Evolutionary conservation across 2,888 invertebrate genomes (phyloP), one percentile per base, ranked within the genome.

Genomic region (Apamea crenata): DNA sequence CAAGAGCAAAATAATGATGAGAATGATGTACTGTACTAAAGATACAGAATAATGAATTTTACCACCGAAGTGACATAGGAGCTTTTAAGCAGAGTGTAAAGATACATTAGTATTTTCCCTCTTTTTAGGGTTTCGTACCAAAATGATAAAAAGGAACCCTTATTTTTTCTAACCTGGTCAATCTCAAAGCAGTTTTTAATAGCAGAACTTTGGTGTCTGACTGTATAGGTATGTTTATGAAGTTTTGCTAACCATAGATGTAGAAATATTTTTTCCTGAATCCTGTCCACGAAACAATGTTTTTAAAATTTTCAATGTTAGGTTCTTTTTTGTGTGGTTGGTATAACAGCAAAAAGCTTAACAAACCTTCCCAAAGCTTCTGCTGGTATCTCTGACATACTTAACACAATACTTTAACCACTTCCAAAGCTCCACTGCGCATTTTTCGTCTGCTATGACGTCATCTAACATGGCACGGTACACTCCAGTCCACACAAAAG

Each of bases 401-500:
- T 50, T 14, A 77, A 53, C 53, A 63, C 18, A 73, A 50, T 67
- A 82, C 36, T 10, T 8, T 56, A 16, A 32, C 59, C 53, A 50
- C 25, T 65, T 36, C n/a, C 44, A 69, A 77, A 69, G 74, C 85
- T 77, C 65, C 71, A 78, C 78, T 87, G 88, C 85, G 86, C 78
- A 82, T 86, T 85, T 83, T 86, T 84, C 69, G 73, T 76, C 66
- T 75, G 69, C 56, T 68, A 68, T 90, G 92, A 91, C 89, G 89
- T 90, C 89, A 94, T 88, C 91, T 91, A 92, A 90, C 88, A 88
- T 84, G 91, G 91, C 90, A 93, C 91, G 91, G 92, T 91, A 91
- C 90, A 92, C 92, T 91, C 90, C 85, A 87, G 77, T 89, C 87
- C 87, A 91, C 90, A 95, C 95, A 95, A 95, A 94, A 92, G 94